Percentiles rank a stretch among this genome's conserved stretches.
These are phyloP conservation scores for Typhlomys cinereus DNA, from an alignment of 2,113 vertebrate genomes.

Conservation along the genomic window DNA sequence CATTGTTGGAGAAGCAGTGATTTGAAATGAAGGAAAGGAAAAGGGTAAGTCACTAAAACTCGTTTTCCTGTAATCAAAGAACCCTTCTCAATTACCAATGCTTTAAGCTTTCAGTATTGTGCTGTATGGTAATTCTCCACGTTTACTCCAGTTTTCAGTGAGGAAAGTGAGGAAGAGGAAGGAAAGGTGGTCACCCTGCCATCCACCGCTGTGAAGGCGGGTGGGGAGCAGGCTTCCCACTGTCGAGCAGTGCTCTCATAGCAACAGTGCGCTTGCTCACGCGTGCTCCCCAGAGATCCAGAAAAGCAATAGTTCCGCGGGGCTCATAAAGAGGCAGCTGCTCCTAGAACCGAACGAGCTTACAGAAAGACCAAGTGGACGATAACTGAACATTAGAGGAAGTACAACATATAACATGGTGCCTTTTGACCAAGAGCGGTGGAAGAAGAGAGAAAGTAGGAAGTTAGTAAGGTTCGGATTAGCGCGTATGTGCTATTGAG, in stretches of 20 bases:
- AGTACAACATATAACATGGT: background rate
- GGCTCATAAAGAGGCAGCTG: background rate
- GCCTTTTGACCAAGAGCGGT: background rate
- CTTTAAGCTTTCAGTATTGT: too few species aligned
- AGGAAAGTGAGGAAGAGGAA: background rate
- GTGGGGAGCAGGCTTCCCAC: background rate
- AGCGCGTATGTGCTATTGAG: background rate
- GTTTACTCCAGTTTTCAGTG: background rate
- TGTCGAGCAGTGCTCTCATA: too few species aligned
- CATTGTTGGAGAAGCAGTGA: background rate
- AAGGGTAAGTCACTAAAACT: background rate
- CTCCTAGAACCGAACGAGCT: background rate
- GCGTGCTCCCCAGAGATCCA: background rate
- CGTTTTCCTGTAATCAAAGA: background rate
- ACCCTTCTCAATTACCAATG: background rate
- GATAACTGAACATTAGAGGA: background rate
- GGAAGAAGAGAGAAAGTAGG: background rate
- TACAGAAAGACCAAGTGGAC: background rate
- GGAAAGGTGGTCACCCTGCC: background rate
- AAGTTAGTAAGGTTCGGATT: background rate
- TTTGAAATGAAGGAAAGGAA: background rate
- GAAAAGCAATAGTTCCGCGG: background rate
- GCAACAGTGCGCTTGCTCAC: background rate
- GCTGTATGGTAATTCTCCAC: fast-evolving
- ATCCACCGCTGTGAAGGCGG: background rate